Base-by-base conservation (phyloP, 2,888 invertebrate genomes). In the Mayetiola destructor region DNA sequence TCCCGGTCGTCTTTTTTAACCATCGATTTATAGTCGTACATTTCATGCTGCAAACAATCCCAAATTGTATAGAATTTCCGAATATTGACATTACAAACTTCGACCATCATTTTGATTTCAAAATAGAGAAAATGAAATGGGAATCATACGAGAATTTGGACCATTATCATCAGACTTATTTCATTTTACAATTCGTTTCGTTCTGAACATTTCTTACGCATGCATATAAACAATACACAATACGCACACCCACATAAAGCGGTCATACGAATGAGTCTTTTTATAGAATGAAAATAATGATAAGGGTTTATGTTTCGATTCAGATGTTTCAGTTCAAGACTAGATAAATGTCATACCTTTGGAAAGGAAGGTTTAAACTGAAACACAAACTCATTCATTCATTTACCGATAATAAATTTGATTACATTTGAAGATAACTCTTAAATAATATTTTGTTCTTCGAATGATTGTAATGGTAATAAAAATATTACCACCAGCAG, bases 61-160 rank as follows among this genome's bases (percentile, higher is more conserved):
- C 48, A 48, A 27, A 27, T 48, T 48, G 16, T 48, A 12, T 27
- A 16, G n/a, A n/a, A n/a, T n/a, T 27, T 48, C 27, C 48, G 48
- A n/a, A 48, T 48, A 48, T 48, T 48, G 48, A 48, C 48, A 48
- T 48, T 48, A 48, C 23, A 48, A 48, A 23, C 27, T 48, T 48
- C n/a, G n/a, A n/a, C n/a, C n/a, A n/a, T n/a, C n/a, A n/a, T n/a
- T n/a, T n/a, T n/a, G n/a, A n/a, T n/a, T n/a, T n/a, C n/a, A n/a
- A n/a, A n/a, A n/a, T n/a, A n/a, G n/a, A n/a, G n/a, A n/a, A n/a
- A n/a, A n/a, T n/a, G n/a, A n/a, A n/a, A n/a, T n/a, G n/a, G n/a
- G n/a, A n/a, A n/a, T n/a, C n/a, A n/a, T n/a, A n/a, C n/a, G n/a
- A n/a, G n/a, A n/a, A n/a, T n/a, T n/a, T n/a, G n/a, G n/a, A n/a